Percentiles rank a stretch among this genome's conserved stretches.
Conservation (phyloP, 2,113 vertebrate species). For the Chaetodon auriga region DNA sequence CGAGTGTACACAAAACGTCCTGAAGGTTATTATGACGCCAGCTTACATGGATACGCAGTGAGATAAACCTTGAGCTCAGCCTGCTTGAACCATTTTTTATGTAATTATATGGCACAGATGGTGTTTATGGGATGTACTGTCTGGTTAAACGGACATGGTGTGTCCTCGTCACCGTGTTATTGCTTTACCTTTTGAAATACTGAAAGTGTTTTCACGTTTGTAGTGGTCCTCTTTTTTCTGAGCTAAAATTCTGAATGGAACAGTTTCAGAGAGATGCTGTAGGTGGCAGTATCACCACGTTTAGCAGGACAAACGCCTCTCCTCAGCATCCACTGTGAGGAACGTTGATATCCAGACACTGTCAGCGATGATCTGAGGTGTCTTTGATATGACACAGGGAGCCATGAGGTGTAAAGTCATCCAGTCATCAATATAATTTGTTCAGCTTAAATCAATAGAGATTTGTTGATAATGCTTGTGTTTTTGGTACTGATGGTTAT, state of each 20-base stretch:
- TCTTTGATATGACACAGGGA: neutral
- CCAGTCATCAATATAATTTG: neutral
- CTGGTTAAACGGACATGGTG: neutral
- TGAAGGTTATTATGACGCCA: neutral
- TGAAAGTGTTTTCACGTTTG: neutral
- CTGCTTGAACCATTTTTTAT: neutral
- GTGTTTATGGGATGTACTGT: neutral
- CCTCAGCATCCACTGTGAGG: neutral
- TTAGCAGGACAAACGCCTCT: neutral
- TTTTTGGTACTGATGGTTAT: neutral
- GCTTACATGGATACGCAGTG: neutral
- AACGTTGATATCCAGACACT: neutral
- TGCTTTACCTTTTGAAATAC: neutral
- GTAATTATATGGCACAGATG: neutral
- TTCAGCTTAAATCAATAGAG: neutral
- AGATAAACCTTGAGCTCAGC: neutral
- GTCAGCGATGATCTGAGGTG: neutral
- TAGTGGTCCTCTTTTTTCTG: neutral
- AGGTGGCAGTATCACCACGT: slow-evolving; percentile 54
- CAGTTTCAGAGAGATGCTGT: slow-evolving; percentile 20
- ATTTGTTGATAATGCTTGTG: neutral
- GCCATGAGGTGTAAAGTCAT: neutral
- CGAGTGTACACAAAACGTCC: neutral
- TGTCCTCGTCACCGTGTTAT: neutral
- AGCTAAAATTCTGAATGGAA: neutral